Evolutionary conservation across 64 coral and sea anemone genomes (phyloP).

Genomic region (Acropora tenuis): DNA sequence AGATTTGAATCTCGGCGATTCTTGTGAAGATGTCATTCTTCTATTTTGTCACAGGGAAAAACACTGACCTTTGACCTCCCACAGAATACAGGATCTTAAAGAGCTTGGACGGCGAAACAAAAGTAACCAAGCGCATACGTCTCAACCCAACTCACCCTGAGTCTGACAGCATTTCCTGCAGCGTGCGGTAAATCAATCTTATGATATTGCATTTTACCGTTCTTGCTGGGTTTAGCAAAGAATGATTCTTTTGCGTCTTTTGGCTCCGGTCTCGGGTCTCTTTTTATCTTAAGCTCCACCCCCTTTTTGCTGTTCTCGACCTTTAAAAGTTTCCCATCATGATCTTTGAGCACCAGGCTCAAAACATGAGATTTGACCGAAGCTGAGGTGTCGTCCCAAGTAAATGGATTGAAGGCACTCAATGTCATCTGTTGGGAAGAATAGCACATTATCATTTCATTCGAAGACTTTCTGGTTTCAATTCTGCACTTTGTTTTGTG

Average conservation of each 20-base stretch:
- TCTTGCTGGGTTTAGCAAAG: slow-evolving; percentile 60
- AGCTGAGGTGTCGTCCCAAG: slow-evolving; percentile 67
- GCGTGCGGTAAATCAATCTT: background rate
- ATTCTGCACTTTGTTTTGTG: slow-evolving; percentile 51
- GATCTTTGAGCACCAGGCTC: slow-evolving; percentile 67
- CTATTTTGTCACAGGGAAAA: no score
- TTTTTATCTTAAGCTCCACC: slow-evolving; percentile 55
- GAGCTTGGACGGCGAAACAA: no score
- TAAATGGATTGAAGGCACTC: slow-evolving; percentile 73
- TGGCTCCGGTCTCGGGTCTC: background rate
- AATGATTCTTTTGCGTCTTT: background rate
- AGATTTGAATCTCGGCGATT: no score
- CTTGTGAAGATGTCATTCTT: no score
- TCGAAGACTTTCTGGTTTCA: slow-evolving; percentile 22
- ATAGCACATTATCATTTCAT: background rate
- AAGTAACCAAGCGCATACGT: background rate
- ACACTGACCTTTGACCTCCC: no score
- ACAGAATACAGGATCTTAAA: no score
- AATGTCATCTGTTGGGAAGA: slow-evolving; percentile 53
- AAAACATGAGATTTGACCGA: slow-evolving; percentile 46
- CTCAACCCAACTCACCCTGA: background rate
- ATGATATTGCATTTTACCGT: slow-evolving; percentile 70
- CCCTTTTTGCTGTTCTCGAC: slow-evolving; percentile 28
- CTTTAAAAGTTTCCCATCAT: slow-evolving; percentile 24
- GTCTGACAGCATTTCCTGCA: background rate